A percentile compares a stretch with the other conserved stretches of the same genome.
Conservation (phyloP, 1,140 invertebrate genomes). For the Leptopilina boulardi region DNA sequence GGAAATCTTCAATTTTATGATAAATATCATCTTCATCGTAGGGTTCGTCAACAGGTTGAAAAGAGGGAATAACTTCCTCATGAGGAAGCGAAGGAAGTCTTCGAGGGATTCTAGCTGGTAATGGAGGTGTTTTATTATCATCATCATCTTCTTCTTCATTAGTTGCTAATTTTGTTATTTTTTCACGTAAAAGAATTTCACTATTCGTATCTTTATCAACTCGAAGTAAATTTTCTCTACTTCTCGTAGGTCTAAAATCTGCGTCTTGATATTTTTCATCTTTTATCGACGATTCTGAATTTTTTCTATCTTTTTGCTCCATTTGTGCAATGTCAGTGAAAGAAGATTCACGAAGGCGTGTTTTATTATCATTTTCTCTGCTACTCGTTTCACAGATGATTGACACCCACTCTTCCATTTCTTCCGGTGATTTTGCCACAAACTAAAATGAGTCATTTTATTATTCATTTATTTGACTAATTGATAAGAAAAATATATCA, state of each 20-base stretch:
- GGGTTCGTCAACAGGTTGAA: slow-evolving; percentile 45
- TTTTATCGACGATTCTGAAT: slow-evolving; percentile 31
- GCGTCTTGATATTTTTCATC: slow-evolving; percentile 49
- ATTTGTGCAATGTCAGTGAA: neutral
- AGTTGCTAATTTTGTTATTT: neutral
- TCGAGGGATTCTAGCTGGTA: slow-evolving; percentile 62
- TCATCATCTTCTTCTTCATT: neutral
- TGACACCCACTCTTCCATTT: slow-evolving; percentile 69
- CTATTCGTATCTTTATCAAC: neutral
- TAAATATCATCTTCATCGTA: slow-evolving; percentile 71
- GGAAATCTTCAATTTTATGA: slow-evolving; percentile 69
- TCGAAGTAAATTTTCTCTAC: neutral
- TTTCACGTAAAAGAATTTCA: neutral
- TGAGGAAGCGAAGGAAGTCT: slow-evolving; percentile 65
- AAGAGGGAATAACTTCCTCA: slow-evolving; percentile 36
- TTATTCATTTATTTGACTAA: too few relatives aligned
- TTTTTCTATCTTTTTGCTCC: slow-evolving; percentile 27
- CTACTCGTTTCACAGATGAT: slow-evolving; percentile 52
- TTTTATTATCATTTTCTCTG: slow-evolving; percentile 43
- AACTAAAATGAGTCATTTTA: slow-evolving; percentile 55
- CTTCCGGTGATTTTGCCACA: slow-evolving; percentile 59
- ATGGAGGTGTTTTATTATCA: slow-evolving; percentile 50
- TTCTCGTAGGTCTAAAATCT: slow-evolving; percentile 29
- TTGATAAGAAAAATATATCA: too few relatives aligned
- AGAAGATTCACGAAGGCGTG: slow-evolving; percentile 9